phyloP scores from a whole-genome alignment of 2,888 invertebrate species.

The Tryphoninae sp. region DNA sequence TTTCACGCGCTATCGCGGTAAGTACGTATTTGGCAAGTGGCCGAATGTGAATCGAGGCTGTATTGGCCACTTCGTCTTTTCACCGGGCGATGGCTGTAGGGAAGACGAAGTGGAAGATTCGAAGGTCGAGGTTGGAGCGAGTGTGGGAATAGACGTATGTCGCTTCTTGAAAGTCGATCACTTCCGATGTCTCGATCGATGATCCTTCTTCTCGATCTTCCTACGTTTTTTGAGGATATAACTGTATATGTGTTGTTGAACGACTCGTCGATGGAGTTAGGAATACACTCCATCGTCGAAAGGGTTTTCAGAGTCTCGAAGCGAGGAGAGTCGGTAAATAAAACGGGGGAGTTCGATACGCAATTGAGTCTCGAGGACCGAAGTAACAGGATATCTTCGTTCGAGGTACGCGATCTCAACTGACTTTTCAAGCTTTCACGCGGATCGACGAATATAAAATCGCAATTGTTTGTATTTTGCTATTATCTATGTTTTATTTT shows the following conservation, averaged over 20 bases:
- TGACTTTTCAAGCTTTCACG: constrained; percentile 9
- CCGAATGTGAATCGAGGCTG: constrained; percentile 16
- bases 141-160: background rate
- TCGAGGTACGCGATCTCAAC: constrained; percentile 2
- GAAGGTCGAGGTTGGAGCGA: background rate
- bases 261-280: constrained; percentile 33
- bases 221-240: background rate
- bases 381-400: constrained; percentile 48
- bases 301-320: constrained; percentile 24
- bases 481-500: too few relatives aligned
- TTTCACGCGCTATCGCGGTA: background rate
- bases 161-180: constrained; percentile 39
- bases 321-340: constrained; percentile 15
- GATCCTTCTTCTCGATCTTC: constrained; percentile 33
- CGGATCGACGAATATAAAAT: background rate
- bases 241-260: constrained; percentile 8
- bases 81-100: background rate
- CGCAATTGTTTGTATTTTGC: background rate
- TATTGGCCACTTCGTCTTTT: constrained; percentile 13
- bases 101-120: too few relatives aligned
- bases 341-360: background rate
- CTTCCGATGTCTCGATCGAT: constrained; percentile 46
- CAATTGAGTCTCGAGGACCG: constrained; percentile 23
- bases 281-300: constrained; percentile 34
- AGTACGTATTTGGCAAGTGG: constrained; percentile 27